phyloP scores from a whole-genome alignment of 2,888 invertebrate species.

The Thymelicus acteon region DNA sequence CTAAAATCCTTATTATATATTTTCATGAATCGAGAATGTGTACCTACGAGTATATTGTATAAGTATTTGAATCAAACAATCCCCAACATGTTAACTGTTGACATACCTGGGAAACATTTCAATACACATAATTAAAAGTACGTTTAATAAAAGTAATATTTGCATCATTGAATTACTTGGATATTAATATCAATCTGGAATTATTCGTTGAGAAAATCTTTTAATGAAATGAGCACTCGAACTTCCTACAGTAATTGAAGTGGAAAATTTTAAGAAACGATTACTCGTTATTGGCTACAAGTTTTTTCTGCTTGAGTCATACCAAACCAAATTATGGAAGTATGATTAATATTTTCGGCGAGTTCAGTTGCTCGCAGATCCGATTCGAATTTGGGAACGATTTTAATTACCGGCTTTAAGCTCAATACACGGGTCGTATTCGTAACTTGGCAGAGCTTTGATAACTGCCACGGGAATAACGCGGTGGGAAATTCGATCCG shows the following conservation, averaged over 20 bases:
- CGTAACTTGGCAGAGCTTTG: constrained; percentile 47
- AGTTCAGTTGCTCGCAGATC: constrained; percentile 17
- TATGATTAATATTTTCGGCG: constrained; percentile 23
- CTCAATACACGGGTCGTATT: constrained; percentile 25
- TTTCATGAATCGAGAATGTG: too few relatives aligned
- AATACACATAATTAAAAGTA: too few relatives aligned
- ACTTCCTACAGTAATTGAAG: constrained; percentile 59
- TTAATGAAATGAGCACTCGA: constrained; percentile 55
- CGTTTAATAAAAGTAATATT: too few relatives aligned
- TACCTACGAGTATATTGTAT: too few relatives aligned
- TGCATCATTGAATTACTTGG: background rate
- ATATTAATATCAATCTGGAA: constrained; percentile 7
- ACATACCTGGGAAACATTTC: too few relatives aligned
- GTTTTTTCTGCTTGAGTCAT: constrained; percentile 55
- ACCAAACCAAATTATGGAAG: constrained; percentile 28
- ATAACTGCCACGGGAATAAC: constrained; percentile 62
- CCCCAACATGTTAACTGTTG: too few relatives aligned
- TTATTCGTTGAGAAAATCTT: constrained; percentile 40
- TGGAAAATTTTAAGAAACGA: constrained; percentile 58
- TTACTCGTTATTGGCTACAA: constrained; percentile 62
- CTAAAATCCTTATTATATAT: too few relatives aligned
- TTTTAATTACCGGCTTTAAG: constrained; percentile 30
- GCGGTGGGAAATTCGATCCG: constrained; percentile 59
- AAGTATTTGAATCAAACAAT: too few relatives aligned
- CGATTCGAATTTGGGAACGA: constrained; percentile 22